Percentiles rank a stretch among this genome's conserved stretches.
Conservation (phyloP, 2,797 vertebrate genomes). For the Clarias fuscus region DNA sequence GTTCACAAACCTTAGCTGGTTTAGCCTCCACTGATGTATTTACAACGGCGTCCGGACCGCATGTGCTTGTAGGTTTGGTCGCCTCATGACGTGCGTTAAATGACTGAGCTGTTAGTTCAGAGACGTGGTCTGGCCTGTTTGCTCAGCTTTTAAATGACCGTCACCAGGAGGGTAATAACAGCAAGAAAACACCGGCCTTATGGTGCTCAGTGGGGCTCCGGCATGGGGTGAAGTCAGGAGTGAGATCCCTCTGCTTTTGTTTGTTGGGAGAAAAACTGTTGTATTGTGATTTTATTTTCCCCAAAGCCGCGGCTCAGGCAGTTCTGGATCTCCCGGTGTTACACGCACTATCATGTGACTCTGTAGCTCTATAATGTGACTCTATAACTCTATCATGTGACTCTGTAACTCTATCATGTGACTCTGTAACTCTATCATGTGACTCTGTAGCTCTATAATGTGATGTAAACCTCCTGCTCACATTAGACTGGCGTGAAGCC, state of each 20-base stretch:
- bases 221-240: conserved; percentile 53
- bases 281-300: not conserved
- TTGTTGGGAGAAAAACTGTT: conserved; percentile 52
- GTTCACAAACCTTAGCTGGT: conserved; percentile 49
- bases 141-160: conserved; percentile 63
- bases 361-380: not conserved
- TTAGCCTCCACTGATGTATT: conserved; percentile 62
- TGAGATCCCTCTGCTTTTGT: conserved; percentile 45
- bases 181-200: conserved; percentile 72
- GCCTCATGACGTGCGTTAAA: conserved; percentile 61
- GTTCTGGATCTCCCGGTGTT: not conserved
- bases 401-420: too few species aligned
- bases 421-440: too few species aligned
- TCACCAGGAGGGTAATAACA: conserved; percentile 58
- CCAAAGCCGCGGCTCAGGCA: not conserved
- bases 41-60: conserved; percentile 57
- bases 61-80: conserved; percentile 57
- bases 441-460: too few species aligned
- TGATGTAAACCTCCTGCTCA: conserved; percentile 14
- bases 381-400: too few species aligned
- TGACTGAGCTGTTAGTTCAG: conserved; percentile 60
- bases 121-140: conserved; percentile 48
- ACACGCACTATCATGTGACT: not conserved
- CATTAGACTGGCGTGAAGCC: not conserved
- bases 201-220: conserved; percentile 64